A percentile compares a stretch with the other conserved stretches of the same genome.
Evolutionary conservation across 2,113 vertebrate genomes (phyloP).

Genomic region (Planiliza haematocheilus): DNA sequence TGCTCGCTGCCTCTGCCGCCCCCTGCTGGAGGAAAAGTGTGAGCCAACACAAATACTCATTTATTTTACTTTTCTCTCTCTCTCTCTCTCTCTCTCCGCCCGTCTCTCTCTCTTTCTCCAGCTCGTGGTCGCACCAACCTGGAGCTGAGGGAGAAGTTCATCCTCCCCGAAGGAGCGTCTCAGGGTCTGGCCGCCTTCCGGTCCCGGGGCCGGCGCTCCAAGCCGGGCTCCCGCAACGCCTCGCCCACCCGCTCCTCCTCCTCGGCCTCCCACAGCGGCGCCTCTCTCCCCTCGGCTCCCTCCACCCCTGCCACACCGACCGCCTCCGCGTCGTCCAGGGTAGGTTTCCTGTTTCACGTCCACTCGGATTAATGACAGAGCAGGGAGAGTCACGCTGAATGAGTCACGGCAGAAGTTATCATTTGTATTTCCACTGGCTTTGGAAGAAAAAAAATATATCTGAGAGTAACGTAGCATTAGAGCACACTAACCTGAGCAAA

Average conservation of each 20-base stretch:
- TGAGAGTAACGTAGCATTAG: no score
- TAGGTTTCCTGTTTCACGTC: slow-evolving; percentile 61
- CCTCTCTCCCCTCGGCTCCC: slow-evolving; percentile 93
- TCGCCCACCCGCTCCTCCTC: slow-evolving; percentile 96
- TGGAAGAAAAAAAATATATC: no score
- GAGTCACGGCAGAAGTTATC: no score
- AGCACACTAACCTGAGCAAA: no score
- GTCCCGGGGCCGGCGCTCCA: slow-evolving; percentile 93
- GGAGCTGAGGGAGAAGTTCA: slow-evolving; percentile 98
- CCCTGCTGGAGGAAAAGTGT: slow-evolving; percentile 59
- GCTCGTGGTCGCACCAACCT: slow-evolving; percentile 97
- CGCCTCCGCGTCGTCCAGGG: slow-evolving; percentile 92
- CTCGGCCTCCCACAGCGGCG: slow-evolving; percentile 96
- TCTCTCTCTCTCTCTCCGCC: no score
- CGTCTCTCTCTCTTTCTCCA: slow-evolving; percentile 65
- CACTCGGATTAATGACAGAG: background rate
- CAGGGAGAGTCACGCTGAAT: no score
- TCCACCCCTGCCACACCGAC: slow-evolving; percentile 94
- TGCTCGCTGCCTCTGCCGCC: slow-evolving; percentile 73
- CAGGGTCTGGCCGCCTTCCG: slow-evolving; percentile 96
- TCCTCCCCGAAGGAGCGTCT: slow-evolving; percentile 93
- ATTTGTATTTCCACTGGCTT: no score
- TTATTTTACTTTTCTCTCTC: background rate
- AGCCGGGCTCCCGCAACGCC: slow-evolving; percentile 94
- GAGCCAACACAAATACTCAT: fast-evolving